Evolutionary conservation across 2,888 invertebrate genomes (phyloP).

Genomic region (Cryptocephalus moraei): DNA sequence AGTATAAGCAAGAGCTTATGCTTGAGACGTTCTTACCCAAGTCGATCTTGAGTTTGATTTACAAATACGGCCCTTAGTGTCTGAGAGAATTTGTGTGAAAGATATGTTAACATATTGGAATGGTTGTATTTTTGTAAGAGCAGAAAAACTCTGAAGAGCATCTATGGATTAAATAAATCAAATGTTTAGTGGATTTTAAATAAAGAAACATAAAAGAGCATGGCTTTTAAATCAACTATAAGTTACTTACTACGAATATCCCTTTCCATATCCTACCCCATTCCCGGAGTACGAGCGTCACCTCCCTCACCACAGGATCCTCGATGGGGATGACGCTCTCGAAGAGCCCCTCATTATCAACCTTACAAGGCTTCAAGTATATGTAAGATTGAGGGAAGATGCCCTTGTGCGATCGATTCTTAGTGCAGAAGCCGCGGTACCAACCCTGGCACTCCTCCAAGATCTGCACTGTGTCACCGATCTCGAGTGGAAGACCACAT

Average conservation of each 20-base stretch:
- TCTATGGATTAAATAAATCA: too few species aligned
- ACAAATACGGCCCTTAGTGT: too few species aligned
- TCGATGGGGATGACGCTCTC: conserved; percentile 65
- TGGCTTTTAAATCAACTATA: not conserved
- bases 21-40: too few species aligned
- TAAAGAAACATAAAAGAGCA: too few species aligned
- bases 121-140: too few species aligned
- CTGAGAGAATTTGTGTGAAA: too few species aligned
- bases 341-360: conserved; percentile 71
- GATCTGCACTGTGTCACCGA: conserved; percentile 88
- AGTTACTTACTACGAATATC: conserved; percentile 70
- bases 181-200: too few species aligned
- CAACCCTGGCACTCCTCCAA: conserved; percentile 84
- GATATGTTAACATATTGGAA: too few species aligned
- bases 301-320: conserved; percentile 85
- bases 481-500: conserved; percentile 73
- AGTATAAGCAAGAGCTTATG: too few species aligned
- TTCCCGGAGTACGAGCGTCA: conserved; percentile 82
- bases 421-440: conserved; percentile 79
- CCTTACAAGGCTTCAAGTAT: conserved; percentile 62
- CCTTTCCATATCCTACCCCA: conserved; percentile 92
- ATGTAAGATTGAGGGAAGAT: conserved; percentile 80
- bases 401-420: conserved; percentile 54
- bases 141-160: too few species aligned
- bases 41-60: too few species aligned